Evolutionary conservation across 64 coral and sea anemone genomes (phyloP), one percentile per base, ranked within the genome.

Genomic region (Stichodactyla helianthus): DNA sequence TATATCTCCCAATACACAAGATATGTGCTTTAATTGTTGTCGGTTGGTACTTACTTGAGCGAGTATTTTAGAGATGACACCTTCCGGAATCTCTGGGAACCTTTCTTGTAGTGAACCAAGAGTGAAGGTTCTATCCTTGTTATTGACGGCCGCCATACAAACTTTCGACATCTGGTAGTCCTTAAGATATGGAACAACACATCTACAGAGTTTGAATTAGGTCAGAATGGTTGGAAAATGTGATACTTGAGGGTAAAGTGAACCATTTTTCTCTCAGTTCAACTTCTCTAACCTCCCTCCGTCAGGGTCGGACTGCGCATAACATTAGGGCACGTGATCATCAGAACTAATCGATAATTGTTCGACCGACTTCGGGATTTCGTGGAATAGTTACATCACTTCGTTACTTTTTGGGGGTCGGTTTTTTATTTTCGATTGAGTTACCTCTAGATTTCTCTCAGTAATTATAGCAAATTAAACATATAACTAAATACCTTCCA

Each of bases 151-250:
- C 28, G 83, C 83, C 54, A 63, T 84, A 25, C 83, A 84, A 63
- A 84, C 55, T 59, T 84, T 84, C 54, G 83, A 84, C 83, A 84
- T 84, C 53, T 55, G 83, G 54, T 56, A 55, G 83, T 81, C 78
- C 50, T 52, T 81, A 17, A 81, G 78, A 19, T 81, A 81, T 19
- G 15, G 26, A 52, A 53, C 50, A 81, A 81, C 52, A 81, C 78
- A 51, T 81, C 78, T 20, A 81, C 78, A 28, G 2, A 7, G 78
- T 81, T 81, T 23, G 11, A 51, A 52, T 52, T 54, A 50, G 20
- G 35, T 7, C 50, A 81, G 50, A 53, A 7, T 51, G 51, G 4
- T 52, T 53, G 35, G 26, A 6, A 52, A 22, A 81, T 52, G 78
- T 19, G 17, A 81, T 81, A 54, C 54, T 54, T 52, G 35, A 81